Evolutionary conservation across 2,797 vertebrate genomes (phyloP).

Genomic region (Poecilia gillii): DNA sequence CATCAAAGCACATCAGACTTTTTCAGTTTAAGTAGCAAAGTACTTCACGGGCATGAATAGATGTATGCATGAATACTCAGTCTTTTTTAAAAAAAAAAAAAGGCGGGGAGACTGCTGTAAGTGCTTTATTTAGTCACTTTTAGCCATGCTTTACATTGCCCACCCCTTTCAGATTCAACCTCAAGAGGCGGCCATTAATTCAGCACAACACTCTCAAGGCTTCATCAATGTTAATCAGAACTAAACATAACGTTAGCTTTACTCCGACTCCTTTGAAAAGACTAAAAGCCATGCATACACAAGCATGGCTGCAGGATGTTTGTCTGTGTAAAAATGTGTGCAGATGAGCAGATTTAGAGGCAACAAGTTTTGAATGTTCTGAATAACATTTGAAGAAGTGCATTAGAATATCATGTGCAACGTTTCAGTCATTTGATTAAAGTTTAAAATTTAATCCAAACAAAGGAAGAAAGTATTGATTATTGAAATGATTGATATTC

Average conservation of each 20-base stretch:
- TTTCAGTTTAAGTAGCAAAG: not conserved
- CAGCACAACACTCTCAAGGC: slow-evolving; percentile 54
- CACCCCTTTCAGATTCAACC: slow-evolving; percentile 32
- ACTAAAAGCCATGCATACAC: slow-evolving; percentile 25
- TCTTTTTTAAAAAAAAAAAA: slow-evolving; percentile 15
- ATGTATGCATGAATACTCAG: slow-evolving; percentile 9
- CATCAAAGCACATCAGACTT: slow-evolving; percentile 1
- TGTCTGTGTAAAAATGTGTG: slow-evolving; percentile 39
- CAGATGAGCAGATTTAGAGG: slow-evolving; percentile 17
- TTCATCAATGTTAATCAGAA: slow-evolving; percentile 69
- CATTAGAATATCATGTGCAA: not conserved
- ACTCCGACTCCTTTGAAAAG: slow-evolving; percentile 44
- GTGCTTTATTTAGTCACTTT: slow-evolving; percentile 62
- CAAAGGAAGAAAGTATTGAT: not conserved
- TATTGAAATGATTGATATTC: not conserved
- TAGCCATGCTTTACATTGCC: slow-evolving; percentile 47
- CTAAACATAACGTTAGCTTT: slow-evolving; percentile 64
- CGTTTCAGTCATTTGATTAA: not conserved
- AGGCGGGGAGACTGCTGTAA: slow-evolving; percentile 40
- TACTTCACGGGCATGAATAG: not conserved
- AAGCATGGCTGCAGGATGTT: slow-evolving; percentile 26
- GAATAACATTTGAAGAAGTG: not conserved
- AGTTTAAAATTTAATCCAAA: not conserved
- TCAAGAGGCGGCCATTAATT: slow-evolving; percentile 64
- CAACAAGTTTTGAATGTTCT: not conserved